Conservation (phyloP, 2,888 invertebrate genomes). For the Parapristionchus giblindavisi region DNA sequence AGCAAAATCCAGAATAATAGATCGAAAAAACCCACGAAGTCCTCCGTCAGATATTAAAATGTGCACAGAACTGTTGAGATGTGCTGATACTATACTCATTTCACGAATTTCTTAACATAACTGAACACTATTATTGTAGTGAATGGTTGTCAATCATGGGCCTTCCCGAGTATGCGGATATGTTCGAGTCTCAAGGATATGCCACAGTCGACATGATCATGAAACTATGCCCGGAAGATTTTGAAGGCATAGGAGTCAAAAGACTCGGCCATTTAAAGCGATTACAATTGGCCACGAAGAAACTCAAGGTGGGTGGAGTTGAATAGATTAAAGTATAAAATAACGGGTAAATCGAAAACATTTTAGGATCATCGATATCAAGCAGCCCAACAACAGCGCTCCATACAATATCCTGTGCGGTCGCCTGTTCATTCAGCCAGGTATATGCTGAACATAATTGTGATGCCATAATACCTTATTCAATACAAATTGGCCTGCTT, state of each 20-base stretch:
- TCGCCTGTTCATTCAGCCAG: slow-evolving; percentile 1
- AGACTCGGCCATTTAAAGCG: slow-evolving; percentile 93
- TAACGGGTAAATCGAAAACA: not conserved
- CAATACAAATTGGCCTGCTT: too few relatives aligned
- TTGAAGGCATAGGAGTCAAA: slow-evolving; percentile 86
- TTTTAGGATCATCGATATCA: not conserved
- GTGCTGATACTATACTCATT: too few relatives aligned
- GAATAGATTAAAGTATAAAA: not conserved
- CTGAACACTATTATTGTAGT: too few relatives aligned
- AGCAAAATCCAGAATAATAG: too few relatives aligned
- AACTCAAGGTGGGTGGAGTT: slow-evolving; percentile 74
- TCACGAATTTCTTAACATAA: too few relatives aligned
- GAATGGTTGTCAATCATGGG: slow-evolving; percentile 92
- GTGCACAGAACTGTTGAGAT: too few relatives aligned
- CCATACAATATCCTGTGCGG: not conserved
- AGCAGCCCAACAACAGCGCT: not conserved
- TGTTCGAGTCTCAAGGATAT: slow-evolving; percentile 90
- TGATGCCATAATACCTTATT: too few relatives aligned
- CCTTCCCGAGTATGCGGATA: slow-evolving; percentile 89
- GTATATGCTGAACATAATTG: not conserved
- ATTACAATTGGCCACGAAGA: slow-evolving; percentile 92
- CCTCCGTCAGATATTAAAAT: too few relatives aligned
- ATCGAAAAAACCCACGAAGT: too few relatives aligned
- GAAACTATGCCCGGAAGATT: slow-evolving; percentile 96
- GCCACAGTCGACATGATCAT: slow-evolving; percentile 88